These are phyloP conservation scores for Sclerurus mexicanus DNA, from an alignment of 2,113 vertebrate species.

Conservation along the genomic window DNA sequence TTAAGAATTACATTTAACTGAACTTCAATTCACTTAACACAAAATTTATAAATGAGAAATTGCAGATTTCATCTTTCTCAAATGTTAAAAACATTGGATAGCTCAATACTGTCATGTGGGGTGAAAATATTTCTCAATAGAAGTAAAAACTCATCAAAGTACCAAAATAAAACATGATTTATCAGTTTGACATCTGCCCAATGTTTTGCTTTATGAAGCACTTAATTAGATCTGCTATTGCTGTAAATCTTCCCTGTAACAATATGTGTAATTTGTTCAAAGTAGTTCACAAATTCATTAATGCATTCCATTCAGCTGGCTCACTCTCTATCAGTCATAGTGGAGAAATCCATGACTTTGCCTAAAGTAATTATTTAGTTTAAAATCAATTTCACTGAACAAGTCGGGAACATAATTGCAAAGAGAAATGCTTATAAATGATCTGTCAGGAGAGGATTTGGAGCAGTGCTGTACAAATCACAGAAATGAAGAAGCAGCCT, in stretches of 20 bases:
- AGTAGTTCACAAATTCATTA: neutral
- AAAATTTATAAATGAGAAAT: neutral
- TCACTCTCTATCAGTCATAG: neutral
- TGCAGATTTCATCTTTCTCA: neutral
- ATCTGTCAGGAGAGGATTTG: neutral
- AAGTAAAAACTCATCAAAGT: neutral
- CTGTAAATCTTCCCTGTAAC: neutral
- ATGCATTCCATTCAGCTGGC: neutral
- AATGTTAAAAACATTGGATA: neutral
- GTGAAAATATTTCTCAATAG: neutral
- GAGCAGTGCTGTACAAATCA: neutral
- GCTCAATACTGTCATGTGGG: neutral
- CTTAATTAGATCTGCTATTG: neutral
- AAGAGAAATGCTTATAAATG: neutral
- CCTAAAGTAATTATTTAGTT: neutral
- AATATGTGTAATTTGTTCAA: neutral
- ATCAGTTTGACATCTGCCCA: neutral
- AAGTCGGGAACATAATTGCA: neutral
- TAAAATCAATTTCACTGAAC: neutral
- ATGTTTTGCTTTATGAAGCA: constrained; percentile 20
- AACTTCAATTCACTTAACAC: neutral
- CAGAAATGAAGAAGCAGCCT: neutral
- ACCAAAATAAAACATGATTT: neutral
- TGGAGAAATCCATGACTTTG: neutral
- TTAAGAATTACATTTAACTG: neutral